Evolutionary conservation across 2,888 invertebrate species (phyloP).

Genomic region (Cepaea hortensis): DNA sequence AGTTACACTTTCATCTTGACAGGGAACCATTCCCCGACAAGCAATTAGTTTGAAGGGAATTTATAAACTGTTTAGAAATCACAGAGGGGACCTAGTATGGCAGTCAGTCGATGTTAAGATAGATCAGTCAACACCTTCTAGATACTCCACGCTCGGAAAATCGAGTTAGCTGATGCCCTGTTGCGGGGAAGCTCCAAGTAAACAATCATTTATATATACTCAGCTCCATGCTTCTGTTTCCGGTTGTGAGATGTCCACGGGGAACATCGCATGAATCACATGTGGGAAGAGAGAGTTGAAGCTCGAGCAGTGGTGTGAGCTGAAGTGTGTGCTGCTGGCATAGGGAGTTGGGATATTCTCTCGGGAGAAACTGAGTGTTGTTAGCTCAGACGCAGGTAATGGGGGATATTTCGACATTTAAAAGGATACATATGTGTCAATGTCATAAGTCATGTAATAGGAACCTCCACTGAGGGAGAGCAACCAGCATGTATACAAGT

Average conservation of each 20-base stretch:
- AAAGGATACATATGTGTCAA: too few species aligned
- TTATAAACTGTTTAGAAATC: conserved; percentile 69
- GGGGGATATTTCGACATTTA: too few species aligned
- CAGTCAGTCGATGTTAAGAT: conserved; percentile 49
- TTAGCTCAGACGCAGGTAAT: too few species aligned
- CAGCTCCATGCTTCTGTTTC: conserved; percentile 20
- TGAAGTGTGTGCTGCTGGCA: too few species aligned
- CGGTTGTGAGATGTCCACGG: conserved; percentile 28
- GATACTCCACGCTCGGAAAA: conserved; percentile 41
- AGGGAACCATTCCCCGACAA: conserved; percentile 51
- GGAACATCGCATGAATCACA: conserved; percentile 24
- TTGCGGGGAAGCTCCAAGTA: conserved; percentile 48
- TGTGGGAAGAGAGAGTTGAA: too few species aligned
- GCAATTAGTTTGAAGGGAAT: conserved; percentile 64
- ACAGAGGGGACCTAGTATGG: conserved; percentile 57
- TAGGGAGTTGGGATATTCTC: too few species aligned
- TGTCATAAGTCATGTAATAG: too few species aligned
- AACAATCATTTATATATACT: conserved; percentile 48
- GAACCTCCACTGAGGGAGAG: too few species aligned
- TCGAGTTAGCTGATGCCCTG: conserved; percentile 48
- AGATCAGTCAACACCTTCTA: conserved; percentile 45
- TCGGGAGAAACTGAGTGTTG: too few species aligned
- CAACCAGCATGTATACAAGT: too few species aligned
- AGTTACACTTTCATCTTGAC: conserved; percentile 64
- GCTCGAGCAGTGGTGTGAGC: too few species aligned